phyloP scores from a whole-genome alignment of 2,113 vertebrate genomes.

The Rhodinocichla rosea region DNA sequence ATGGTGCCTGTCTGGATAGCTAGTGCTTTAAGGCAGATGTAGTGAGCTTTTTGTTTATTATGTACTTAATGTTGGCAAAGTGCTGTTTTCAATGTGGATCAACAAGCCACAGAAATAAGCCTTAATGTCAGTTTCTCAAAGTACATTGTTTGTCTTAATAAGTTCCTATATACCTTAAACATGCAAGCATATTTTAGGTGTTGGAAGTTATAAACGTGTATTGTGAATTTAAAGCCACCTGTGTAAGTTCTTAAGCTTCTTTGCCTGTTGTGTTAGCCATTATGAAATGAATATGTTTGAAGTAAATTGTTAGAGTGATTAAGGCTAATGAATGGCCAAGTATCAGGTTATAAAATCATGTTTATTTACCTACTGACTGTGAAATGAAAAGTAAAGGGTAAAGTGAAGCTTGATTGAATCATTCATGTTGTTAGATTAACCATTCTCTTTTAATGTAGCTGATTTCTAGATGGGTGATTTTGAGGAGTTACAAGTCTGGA shows the following conservation, averaged over 20 bases:
- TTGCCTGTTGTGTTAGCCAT: neutral
- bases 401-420: neutral
- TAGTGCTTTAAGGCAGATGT: neutral
- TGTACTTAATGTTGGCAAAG: neutral
- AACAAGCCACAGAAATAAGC: neutral
- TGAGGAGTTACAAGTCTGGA: neutral
- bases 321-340: neutral
- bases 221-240: neutral
- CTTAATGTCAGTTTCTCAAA: neutral
- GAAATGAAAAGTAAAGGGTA: neutral
- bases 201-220: neutral
- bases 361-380: neutral
- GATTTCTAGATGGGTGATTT: neutral
- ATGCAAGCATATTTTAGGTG: neutral
- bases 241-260: neutral
- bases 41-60: neutral
- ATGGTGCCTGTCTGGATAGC: neutral
- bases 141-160: neutral
- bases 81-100: neutral
- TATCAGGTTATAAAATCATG: neutral
- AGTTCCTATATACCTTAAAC: neutral
- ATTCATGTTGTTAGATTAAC: neutral
- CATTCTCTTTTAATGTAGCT: neutral
- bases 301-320: neutral
- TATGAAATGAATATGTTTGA: neutral